These are phyloP conservation scores for Drosophila meridiana DNA, from an alignment of 2,888 invertebrate species.

Conservation along the genomic window DNA sequence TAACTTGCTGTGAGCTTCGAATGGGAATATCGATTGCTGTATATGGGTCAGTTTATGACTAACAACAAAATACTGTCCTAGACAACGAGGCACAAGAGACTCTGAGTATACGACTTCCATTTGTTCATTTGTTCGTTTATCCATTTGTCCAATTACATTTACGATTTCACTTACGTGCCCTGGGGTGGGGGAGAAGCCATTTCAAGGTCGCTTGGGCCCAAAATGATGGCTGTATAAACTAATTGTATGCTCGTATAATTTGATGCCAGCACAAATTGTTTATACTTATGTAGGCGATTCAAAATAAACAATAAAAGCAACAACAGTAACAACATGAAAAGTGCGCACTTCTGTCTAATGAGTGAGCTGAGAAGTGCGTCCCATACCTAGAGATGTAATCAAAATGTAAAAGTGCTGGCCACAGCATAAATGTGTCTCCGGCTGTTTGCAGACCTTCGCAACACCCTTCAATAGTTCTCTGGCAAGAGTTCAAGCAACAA, in stretches of 20 bases:
- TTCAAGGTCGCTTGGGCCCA: conserved; percentile 35
- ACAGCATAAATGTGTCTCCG: conserved; percentile 4
- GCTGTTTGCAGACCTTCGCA: conserved; percentile 57
- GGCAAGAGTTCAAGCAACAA: conserved; percentile 76
- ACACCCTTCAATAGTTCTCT: conserved; percentile 75
- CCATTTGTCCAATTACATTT: conserved; percentile 31
- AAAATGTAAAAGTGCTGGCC: conserved; percentile 5
- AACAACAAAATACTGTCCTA: conserved; percentile 21
- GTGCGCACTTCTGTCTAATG: conserved; percentile 38
- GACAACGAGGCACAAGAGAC: conserved; percentile 29
- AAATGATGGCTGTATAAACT: conserved; percentile 35
- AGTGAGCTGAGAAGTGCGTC: conserved; percentile 23
- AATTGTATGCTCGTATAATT: conserved; percentile 25
- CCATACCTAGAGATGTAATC: conserved; percentile 23
- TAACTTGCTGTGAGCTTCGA: background rate
- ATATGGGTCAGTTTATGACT: conserved; percentile 38
- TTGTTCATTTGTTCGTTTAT: conserved; percentile 16
- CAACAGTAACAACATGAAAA: conserved; percentile 11
- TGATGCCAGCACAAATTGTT: conserved; percentile 37
- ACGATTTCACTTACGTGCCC: conserved; percentile 26
- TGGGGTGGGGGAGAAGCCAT: conserved; percentile 11
- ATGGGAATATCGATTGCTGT: conserved; percentile 40
- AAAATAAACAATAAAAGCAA: conserved; percentile 38
- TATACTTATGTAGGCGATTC: conserved; percentile 41
- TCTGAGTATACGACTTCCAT: conserved; percentile 8